Base-by-base conservation (phyloP, 2,113 vertebrate species). In the Thunnus maccoyii region DNA sequence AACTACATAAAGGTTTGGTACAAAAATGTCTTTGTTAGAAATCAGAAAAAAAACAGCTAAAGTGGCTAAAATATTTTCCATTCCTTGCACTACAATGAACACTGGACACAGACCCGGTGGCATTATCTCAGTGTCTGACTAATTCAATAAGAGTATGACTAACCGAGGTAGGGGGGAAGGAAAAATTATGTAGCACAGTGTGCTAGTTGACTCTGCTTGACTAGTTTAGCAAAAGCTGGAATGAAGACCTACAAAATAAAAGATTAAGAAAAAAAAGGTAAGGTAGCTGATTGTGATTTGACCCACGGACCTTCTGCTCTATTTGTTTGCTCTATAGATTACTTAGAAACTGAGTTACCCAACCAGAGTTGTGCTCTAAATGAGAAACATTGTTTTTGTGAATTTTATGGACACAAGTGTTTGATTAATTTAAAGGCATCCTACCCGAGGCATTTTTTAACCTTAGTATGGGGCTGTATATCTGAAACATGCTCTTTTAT, bases 81-180 rank as follows among this genome's bases (percentile, higher is more conserved):
- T 81, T 18, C 36, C 25, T 71, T 47, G 12, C 62, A 25, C 18
- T 6, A 75, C 56, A 86, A 62, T 83, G 64, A 78, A 54, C 61
- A 48, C 52, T 30, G 27, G 56, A 82, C 64, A 25, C 10, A 55
- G 50, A 76, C 50, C 50, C 56, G 67, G 52, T 52, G 22, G 32
- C 70, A 48, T 80, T 55, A 66, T 65, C 20, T 83, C 17, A 20
- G 36, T 41, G 62, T 41, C 25, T 77, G 30, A 82, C 62, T 70
- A 86, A 87, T 73, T 60, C 64, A 82, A 67, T 77, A 64, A 41
- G 32, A 27, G 15, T 50, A 9, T 61, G 48, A 67, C 27, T 58
- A 63, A 66, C 30, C 11, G 36, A 62, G 30, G 30, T 17, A 41
- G 27, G 5, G 60, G 20, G 72, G 60, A 77, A 68, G 68, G 60